Evolutionary conservation across 2,113 vertebrate genomes (phyloP).

Genomic region (Macquaria ambigua): DNA sequence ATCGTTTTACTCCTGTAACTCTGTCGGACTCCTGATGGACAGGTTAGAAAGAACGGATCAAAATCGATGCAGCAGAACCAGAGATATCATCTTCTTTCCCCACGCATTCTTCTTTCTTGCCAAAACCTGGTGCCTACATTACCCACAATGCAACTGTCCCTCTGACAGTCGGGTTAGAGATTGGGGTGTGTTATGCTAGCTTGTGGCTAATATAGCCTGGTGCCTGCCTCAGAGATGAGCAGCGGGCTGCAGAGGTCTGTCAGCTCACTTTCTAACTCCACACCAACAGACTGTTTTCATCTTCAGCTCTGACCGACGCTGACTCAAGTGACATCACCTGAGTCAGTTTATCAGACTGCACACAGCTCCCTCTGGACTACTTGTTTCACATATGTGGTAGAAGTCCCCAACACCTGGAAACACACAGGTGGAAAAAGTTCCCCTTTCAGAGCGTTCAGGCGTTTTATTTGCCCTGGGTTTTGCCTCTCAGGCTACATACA

Average conservation of each 20-base stretch:
- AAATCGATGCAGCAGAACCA: background rate
- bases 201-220: background rate
- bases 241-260: background rate
- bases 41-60: background rate
- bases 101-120: background rate
- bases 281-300: too few relatives aligned
- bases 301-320: background rate
- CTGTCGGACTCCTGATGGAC: background rate
- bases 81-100: background rate
- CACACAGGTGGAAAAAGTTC: too few relatives aligned
- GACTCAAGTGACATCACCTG: background rate
- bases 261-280: background rate
- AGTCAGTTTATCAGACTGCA: background rate
- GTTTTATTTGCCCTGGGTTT: background rate
- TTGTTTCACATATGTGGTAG: too few relatives aligned
- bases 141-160: slow-evolving; percentile 4
- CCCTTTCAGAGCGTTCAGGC: too few relatives aligned
- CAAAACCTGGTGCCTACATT: background rate
- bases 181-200: background rate
- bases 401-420: too few relatives aligned
- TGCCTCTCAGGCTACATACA: background rate
- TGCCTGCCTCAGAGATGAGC: background rate
- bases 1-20: background rate
- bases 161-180: background rate
- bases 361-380: too few relatives aligned